Conservation (phyloP, 2,888 invertebrate genomes). For the Deilephila porcellus region DNA sequence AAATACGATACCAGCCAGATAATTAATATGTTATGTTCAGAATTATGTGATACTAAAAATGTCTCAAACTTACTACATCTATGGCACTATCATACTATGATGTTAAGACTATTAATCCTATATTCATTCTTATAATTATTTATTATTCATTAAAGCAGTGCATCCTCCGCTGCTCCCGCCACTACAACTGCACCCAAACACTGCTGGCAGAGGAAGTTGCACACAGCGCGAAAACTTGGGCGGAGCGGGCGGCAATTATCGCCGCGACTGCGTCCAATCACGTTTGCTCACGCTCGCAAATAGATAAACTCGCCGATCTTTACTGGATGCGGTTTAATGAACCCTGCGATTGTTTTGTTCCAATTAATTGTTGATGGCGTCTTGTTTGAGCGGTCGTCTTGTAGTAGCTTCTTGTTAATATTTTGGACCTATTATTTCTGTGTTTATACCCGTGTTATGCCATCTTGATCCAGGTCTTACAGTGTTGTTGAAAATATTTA, state of each 20-base stretch:
- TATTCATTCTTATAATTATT: no score
- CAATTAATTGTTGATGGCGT: background rate
- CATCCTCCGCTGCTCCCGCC: background rate
- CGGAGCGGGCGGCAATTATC: conserved; percentile 33
- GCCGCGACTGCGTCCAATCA: conserved; percentile 26
- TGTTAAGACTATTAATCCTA: no score
- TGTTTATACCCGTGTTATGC: no score
- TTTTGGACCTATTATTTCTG: background rate
- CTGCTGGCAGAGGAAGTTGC: conserved; percentile 15
- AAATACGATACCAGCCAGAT: no score
- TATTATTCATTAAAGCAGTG: background rate
- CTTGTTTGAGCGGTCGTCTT: background rate
- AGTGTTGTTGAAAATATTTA: background rate
- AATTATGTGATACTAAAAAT: no score
- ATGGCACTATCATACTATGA: no score
- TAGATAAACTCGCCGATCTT: conserved; percentile 13
- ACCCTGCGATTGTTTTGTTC: conserved; percentile 11
- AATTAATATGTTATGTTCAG: no score
- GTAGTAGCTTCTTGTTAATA: background rate
- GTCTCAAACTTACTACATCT: no score
- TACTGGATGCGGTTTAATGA: conserved; percentile 9
- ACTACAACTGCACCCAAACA: background rate
- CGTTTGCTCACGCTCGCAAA: conserved; percentile 17
- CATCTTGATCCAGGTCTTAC: no score
- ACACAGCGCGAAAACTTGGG: conserved; percentile 29